These are phyloP conservation scores for Shinisaurus crocodilurus DNA, from an alignment of 2,113 vertebrate species.

Conservation along the genomic window DNA sequence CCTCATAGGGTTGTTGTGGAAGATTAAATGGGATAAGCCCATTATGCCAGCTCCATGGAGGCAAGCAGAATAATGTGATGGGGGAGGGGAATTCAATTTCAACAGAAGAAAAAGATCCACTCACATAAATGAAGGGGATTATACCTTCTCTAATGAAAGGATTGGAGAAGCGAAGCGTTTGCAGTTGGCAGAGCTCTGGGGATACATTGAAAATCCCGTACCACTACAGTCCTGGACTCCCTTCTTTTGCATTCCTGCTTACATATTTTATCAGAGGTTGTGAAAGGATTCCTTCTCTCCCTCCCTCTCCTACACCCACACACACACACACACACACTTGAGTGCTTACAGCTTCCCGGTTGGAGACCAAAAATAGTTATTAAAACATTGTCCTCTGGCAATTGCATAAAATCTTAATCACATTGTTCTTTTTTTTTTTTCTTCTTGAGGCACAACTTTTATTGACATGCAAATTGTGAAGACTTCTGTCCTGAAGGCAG, in stretches of 20 bases:
- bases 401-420: constrained; percentile 10
- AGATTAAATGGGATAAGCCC: neutral
- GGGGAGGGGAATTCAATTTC: neutral
- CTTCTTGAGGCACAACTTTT: constrained; percentile 52
- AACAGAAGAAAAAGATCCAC: no score
- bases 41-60: neutral
- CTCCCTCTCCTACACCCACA: neutral
- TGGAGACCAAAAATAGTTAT: constrained; percentile 1
- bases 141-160: no score
- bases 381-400: neutral
- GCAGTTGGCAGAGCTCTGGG: neutral
- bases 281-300: neutral
- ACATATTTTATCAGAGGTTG: neutral
- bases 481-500: constrained; percentile 51
- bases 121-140: neutral
- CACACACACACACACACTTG: neutral
- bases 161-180: neutral
- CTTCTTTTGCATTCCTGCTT: neutral
- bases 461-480: constrained; percentile 52
- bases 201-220: neutral
- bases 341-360: constrained; percentile 3
- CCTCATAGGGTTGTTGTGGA: neutral
- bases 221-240: neutral
- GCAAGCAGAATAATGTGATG: neutral
- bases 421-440: constrained; percentile 24